Percentiles rank a stretch among this genome's conserved stretches.
Evolutionary conservation across 2,113 vertebrate genomes (phyloP).

Genomic region (Melanerpes aurifrons): DNA sequence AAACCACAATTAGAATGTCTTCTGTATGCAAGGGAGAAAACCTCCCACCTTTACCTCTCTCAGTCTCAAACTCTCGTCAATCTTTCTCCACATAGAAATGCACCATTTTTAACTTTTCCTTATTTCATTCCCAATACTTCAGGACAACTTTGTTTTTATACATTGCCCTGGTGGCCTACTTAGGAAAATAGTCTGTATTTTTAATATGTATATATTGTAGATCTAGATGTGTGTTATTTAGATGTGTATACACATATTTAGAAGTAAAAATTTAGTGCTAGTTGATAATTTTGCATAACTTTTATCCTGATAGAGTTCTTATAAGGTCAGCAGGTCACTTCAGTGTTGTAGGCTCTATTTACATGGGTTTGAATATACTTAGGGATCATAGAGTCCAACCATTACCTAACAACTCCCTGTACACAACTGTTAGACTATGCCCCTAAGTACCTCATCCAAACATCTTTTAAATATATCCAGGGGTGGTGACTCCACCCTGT

Average conservation of each 20-base stretch:
- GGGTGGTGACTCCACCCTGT: no score
- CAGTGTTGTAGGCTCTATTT: neutral
- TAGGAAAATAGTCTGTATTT: neutral
- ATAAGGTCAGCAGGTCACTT: neutral
- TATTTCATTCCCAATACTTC: neutral
- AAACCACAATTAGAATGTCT: neutral
- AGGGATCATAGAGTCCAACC: no score
- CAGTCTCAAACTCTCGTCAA: neutral
- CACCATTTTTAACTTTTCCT: neutral
- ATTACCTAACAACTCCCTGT: no score
- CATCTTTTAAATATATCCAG: no score
- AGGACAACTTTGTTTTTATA: neutral
- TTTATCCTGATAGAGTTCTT: neutral
- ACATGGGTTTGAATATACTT: rapidly evolving
- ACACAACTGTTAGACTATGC: no score
- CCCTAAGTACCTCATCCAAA: no score
- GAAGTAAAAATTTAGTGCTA: neutral
- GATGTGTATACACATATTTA: neutral
- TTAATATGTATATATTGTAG: neutral
- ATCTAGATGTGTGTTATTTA: neutral
- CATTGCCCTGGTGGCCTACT: neutral
- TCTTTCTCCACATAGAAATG: neutral
- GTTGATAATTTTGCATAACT: neutral
- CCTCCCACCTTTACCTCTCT: neutral
- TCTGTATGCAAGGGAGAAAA: neutral